A percentile compares a stretch with the other conserved stretches of the same genome.
phyloP scores from a whole-genome alignment of 2,888 invertebrate species.

The Vandiemenella viatica region DNA sequence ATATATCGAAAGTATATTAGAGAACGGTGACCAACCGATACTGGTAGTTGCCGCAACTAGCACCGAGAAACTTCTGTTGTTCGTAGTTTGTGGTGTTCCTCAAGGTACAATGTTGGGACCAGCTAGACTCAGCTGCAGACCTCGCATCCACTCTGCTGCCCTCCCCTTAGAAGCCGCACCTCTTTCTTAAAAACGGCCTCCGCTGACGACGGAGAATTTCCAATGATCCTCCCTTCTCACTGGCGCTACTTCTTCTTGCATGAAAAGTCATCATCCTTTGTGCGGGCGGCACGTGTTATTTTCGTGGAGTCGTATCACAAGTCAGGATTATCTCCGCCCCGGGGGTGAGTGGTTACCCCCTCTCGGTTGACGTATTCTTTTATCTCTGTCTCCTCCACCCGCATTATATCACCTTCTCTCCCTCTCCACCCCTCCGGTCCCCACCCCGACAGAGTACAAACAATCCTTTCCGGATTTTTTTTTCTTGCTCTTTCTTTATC shows the following conservation, averaged over 20 bases:
- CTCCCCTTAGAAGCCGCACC: no score
- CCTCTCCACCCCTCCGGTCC: not conserved
- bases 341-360: not conserved
- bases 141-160: no score
- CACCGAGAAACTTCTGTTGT: no score
- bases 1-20: no score
- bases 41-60: no score
- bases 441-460: not conserved
- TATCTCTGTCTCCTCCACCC: not conserved
- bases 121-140: no score
- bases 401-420: not conserved
- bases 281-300: conserved; percentile 4
- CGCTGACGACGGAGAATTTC: conserved; percentile 10
- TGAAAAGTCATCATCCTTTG: conserved; percentile 11
- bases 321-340: conserved; percentile 8
- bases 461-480: no score
- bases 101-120: no score
- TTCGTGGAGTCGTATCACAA: conserved; percentile 9
- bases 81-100: no score
- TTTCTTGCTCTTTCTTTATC: no score
- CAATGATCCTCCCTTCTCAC: conserved; percentile 6
- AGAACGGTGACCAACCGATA: no score
- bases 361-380: not conserved
- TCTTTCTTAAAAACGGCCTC: not conserved
- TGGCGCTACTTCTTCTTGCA: conserved; percentile 10